Evolutionary conservation across 35 echinoderm and acorn worm species (phyloP).

Genomic region (Chiridota heheva): DNA sequence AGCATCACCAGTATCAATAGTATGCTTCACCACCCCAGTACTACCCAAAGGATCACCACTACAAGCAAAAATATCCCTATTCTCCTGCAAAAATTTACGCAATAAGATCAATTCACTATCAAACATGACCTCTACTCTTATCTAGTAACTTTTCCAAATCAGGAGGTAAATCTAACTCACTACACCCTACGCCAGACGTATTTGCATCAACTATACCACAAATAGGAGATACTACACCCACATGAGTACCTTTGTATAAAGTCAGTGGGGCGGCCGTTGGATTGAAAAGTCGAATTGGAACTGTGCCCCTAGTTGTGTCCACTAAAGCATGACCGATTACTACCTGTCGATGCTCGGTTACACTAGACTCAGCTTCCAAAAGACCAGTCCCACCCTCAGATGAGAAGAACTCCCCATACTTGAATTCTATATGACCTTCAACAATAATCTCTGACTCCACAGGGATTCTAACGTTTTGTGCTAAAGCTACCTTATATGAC

Average conservation of each 20-base stretch:
- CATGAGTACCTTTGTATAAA: not conserved
- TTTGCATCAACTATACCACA: not conserved
- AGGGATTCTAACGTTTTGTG: too few species aligned
- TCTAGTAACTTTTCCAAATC: not conserved
- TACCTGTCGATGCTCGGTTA: not conserved
- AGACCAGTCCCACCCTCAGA: not conserved
- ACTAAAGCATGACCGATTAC: not conserved
- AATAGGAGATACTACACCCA: constrained; percentile 3
- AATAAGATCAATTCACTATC: not conserved
- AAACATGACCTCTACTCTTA: not conserved
- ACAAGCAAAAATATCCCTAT: constrained; percentile 23
- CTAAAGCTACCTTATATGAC: not conserved
- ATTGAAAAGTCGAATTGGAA: not conserved
- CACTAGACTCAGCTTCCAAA: not conserved
- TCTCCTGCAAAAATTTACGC: not conserved
- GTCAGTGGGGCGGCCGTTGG: not conserved
- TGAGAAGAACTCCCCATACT: not conserved
- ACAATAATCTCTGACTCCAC: too few species aligned
- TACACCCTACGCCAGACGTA: not conserved
- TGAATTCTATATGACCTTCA: too few species aligned
- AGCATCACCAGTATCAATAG: constrained; percentile 5
- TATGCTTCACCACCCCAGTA: constrained; percentile 31
- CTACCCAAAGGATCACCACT: not conserved
- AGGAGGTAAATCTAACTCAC: not conserved
- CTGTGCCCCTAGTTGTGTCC: not conserved